A percentile compares a stretch with the other conserved stretches of the same genome.
Conservation (phyloP, 2,888 invertebrate species). For the Noctua janthe region DNA sequence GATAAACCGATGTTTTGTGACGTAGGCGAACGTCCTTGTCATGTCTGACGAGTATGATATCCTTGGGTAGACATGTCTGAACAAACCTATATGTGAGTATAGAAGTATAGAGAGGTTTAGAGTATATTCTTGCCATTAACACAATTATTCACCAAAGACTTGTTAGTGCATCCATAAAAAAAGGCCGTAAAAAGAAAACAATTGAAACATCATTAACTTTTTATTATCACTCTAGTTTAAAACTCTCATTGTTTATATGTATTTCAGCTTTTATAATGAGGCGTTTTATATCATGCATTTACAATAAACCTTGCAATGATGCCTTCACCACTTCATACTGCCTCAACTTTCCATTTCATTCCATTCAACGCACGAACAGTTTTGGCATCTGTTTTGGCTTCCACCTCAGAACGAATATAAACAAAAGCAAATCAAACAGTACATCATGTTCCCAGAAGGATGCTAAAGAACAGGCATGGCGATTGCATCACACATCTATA, state of each 20-base stretch:
- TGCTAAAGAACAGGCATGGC: constrained; percentile 68
- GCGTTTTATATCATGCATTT: constrained; percentile 26
- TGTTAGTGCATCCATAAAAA: constrained; percentile 36
- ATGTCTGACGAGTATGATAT: constrained; percentile 5
- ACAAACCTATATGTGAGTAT: background rate
- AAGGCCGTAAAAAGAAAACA: constrained; percentile 52
- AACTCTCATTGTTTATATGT: constrained; percentile 22
- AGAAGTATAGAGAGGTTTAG: background rate
- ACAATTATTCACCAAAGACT: constrained; percentile 12
- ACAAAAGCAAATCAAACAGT: constrained; percentile 67
- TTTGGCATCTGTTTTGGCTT: constrained; percentile 62
- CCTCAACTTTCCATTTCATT: constrained; percentile 64
- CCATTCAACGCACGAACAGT: constrained; percentile 49
- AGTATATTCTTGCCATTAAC: constrained; percentile 3
- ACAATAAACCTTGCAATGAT: constrained; percentile 8
- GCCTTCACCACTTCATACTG: constrained; percentile 21
- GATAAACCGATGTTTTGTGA: constrained; percentile 39
- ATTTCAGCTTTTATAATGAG: constrained; percentile 31
- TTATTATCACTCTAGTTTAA: constrained; percentile 34
- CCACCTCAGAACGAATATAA: constrained; percentile 61
- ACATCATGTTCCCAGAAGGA: constrained; percentile 71
- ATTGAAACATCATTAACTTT: constrained; percentile 41
- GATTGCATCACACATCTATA: constrained; percentile 77
- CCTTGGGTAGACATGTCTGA: constrained; percentile 5
- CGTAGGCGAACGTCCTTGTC: constrained; percentile 28